These are phyloP conservation scores for Basileuterus tristriatus DNA, from an alignment of 2,797 vertebrate species.

Conservation along the genomic window DNA sequence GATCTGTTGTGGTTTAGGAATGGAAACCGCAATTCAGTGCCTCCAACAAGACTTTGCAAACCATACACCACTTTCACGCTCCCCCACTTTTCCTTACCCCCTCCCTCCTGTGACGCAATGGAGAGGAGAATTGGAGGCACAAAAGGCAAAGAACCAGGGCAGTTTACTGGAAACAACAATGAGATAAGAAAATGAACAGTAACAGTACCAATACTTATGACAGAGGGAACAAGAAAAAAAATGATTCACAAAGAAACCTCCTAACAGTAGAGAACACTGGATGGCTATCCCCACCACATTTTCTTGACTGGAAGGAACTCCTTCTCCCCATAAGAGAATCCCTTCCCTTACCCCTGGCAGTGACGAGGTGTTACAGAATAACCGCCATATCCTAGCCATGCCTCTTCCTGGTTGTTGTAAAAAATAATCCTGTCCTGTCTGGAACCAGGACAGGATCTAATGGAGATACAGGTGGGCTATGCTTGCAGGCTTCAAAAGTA, in stretches of 20 bases:
- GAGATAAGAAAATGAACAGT: background rate
- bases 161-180: background rate
- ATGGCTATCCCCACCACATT: background rate
- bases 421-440: background rate
- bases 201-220: background rate
- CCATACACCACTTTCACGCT: accelerated
- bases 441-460: background rate
- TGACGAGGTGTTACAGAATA: background rate
- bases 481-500: background rate
- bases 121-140: background rate
- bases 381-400: accelerated
- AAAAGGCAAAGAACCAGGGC: background rate
- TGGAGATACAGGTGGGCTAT: background rate
- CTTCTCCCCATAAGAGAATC: background rate
- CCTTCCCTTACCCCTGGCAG: background rate
- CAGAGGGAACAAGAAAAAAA: background rate
- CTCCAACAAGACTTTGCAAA: background rate
- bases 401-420: background rate
- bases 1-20: background rate
- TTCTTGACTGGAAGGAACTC: background rate
- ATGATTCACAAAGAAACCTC: accelerated
- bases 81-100: accelerated
- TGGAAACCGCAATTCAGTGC: background rate
- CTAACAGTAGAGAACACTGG: background rate
- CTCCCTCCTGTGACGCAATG: accelerated